phyloP scores from a whole-genome alignment of 2,797 vertebrate species.

The Manis javanica region DNA sequence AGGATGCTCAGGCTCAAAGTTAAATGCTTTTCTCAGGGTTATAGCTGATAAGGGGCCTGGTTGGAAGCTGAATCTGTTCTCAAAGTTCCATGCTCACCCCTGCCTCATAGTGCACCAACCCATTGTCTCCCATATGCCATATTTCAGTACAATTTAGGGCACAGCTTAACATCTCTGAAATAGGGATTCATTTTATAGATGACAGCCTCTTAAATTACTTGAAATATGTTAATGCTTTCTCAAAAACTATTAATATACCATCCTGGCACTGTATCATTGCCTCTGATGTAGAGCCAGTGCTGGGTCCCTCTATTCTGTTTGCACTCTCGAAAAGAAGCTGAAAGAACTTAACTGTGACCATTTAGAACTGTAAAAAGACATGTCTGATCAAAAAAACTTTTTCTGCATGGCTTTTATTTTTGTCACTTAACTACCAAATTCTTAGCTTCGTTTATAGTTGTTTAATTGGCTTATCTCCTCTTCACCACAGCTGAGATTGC shows the following conservation, averaged over 20 bases:
- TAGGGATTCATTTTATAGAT: constrained; percentile 32
- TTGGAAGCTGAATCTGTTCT: neutral
- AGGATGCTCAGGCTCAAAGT: neutral
- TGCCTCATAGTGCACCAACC: neutral
- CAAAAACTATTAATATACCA: constrained; percentile 18
- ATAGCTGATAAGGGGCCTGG: neutral
- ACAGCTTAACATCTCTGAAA: constrained; percentile 12
- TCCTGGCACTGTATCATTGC: neutral
- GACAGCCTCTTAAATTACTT: constrained; percentile 13
- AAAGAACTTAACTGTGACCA: neutral
- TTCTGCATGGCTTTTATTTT: constrained; percentile 37
- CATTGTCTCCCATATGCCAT: neutral
- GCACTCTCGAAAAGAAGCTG: neutral
- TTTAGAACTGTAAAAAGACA: constrained; percentile 1
- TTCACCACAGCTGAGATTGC: neutral
- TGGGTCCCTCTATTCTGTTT: neutral
- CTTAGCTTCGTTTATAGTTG: neutral
- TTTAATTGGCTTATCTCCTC: constrained; percentile 52
- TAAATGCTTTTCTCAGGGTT: constrained; percentile 6
- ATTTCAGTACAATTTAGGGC: neutral
- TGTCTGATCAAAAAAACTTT: neutral
- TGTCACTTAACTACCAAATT: neutral
- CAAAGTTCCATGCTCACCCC: neutral
- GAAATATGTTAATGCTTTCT: neutral
- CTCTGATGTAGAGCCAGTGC: neutral